Evolutionary conservation across 1,140 invertebrate genomes (phyloP).

Genomic region (Pissodes strobi): DNA sequence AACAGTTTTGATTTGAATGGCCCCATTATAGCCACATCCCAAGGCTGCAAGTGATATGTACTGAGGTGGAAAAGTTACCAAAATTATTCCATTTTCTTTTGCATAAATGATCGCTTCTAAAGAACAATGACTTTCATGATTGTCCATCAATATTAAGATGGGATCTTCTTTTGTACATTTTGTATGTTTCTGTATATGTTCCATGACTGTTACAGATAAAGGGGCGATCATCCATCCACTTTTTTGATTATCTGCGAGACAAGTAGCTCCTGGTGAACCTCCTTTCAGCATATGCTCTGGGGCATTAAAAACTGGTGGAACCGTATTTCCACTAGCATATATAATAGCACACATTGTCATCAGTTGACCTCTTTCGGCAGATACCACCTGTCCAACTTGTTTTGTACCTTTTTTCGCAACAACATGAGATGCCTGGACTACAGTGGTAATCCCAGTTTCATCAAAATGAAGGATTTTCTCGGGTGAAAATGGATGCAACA

Average conservation of each 20-base stretch:
- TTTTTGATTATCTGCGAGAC: conserved; percentile 50
- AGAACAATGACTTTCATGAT: too few species aligned
- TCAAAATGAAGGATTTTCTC: conserved; percentile 21
- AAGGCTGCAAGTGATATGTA: conserved; percentile 52
- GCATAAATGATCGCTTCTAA: conserved; percentile 38
- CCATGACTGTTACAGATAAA: conserved; percentile 42
- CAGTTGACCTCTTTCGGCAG: conserved; percentile 52
- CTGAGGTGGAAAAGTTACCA: conserved; percentile 58
- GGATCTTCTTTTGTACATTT: too few species aligned
- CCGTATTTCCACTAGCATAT: conserved; percentile 48
- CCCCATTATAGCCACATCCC: conserved; percentile 50
- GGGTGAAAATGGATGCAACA: conserved; percentile 32
- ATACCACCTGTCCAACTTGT: conserved; percentile 52
- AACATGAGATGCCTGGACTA: conserved; percentile 44
- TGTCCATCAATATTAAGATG: conserved; percentile 46
- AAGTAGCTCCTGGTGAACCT: conserved; percentile 51
- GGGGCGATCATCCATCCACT: conserved; percentile 45
- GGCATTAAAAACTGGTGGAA: conserved; percentile 51
- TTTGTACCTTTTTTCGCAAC: conserved; percentile 39
- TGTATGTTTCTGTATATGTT: conserved; percentile 58
- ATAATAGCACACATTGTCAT: conserved; percentile 50
- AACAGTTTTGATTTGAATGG: conserved; percentile 41
- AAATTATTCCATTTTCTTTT: conserved; percentile 41
- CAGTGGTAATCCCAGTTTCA: conserved; percentile 51
- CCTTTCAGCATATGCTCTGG: conserved; percentile 32